Percentiles rank a stretch among this genome's conserved stretches.
phyloP scores from a whole-genome alignment of 2,888 invertebrate genomes.

The Catotricha subobsoleta region DNA sequence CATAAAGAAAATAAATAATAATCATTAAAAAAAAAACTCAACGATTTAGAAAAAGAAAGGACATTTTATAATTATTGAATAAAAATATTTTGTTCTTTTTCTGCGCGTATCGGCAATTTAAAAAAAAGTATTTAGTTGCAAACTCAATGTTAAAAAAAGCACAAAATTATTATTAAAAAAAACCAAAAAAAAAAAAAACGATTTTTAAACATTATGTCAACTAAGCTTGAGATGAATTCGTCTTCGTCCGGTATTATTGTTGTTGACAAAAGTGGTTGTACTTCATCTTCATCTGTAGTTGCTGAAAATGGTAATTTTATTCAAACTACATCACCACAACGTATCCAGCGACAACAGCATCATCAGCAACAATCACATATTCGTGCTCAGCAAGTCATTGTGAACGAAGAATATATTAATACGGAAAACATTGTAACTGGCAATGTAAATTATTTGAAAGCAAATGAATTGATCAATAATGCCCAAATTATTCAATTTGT shows the following conservation, averaged over 20 bases:
- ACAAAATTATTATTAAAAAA: background rate
- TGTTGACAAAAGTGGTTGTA: slow-evolving; percentile 20
- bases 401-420: slow-evolving; percentile 7
- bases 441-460: slow-evolving; percentile 12
- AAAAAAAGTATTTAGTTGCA: background rate
- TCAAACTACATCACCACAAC: too few species aligned
- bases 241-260: slow-evolving; percentile 23
- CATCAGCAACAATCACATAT: slow-evolving; percentile 10
- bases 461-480: slow-evolving; percentile 23
- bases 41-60: slow-evolving; percentile 4
- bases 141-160: background rate
- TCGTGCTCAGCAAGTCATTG: slow-evolving; percentile 2
- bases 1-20: background rate
- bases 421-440: slow-evolving; percentile 2
- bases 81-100: background rate
- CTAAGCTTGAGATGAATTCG: slow-evolving; percentile 15
- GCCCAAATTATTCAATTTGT: slow-evolving; percentile 27
- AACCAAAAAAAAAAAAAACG: background rate
- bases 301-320: slow-evolving; percentile 6
- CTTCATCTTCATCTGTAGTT: too few species aligned
- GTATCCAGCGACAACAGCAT: slow-evolving; percentile 11
- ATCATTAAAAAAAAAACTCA: background rate
- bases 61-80: background rate
- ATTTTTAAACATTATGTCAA: background rate
- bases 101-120: background rate